phyloP scores from a whole-genome alignment of 2,113 vertebrate genomes.

The Terrapene triunguis region DNA sequence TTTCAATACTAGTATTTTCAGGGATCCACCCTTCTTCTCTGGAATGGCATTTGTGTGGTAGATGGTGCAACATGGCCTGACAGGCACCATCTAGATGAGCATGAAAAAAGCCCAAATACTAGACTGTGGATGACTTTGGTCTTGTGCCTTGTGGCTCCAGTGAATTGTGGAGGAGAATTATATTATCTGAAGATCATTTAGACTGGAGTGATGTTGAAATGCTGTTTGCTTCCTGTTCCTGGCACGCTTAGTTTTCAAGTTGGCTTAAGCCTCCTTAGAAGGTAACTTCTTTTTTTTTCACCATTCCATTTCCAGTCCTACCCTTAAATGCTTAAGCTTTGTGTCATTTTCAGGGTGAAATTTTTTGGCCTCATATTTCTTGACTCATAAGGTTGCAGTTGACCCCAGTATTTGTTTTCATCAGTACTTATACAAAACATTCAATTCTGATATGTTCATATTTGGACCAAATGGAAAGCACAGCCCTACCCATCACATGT shows the following conservation, averaged over 20 bases:
- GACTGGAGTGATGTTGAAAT: not conserved
- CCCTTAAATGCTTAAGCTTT: not conserved
- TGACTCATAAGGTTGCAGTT: not conserved
- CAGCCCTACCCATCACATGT: not conserved
- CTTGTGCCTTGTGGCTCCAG: not conserved
- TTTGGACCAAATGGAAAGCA: not conserved
- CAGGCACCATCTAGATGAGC: not conserved
- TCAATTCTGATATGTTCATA: not conserved
- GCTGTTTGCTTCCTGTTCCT: not conserved
- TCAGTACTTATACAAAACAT: not conserved
- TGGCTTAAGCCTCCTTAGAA: not conserved
- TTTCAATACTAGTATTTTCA: not conserved
- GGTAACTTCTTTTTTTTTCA: not conserved
- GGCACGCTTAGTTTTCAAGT: not conserved
- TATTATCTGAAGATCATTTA: not conserved
- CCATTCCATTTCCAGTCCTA: not conserved
- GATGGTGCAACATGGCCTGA: not conserved
- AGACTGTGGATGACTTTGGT: not conserved
- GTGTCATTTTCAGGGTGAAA: not conserved
- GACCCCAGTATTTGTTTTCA: not conserved
- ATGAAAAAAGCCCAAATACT: not conserved
- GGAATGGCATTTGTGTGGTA: not conserved
- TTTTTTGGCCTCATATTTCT: not conserved
- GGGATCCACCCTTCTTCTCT: not conserved
- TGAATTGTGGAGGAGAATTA: not conserved